Evolutionary conservation across 2,888 invertebrate species (phyloP), one percentile per base, ranked within the genome.

Genomic region (Plebejus argus): DNA sequence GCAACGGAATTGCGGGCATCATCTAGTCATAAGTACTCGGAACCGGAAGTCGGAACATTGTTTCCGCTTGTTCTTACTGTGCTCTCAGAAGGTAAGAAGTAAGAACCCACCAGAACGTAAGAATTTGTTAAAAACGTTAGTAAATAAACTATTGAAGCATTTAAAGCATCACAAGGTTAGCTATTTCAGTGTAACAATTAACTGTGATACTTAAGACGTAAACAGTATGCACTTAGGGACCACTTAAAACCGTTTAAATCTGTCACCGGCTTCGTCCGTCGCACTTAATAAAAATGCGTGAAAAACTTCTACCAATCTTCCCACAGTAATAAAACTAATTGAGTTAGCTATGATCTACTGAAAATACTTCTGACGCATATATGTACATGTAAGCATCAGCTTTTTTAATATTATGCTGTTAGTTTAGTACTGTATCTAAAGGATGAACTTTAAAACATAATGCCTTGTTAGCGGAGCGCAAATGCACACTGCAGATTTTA

Each of bases 281-380:
- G 74, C 74, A 74, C 74, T 74, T 74, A 53, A 74, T 74, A 74
- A 74, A 74, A 74, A 8, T 18, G 74, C 53, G 74, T 53, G 74
- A 53, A 72, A 72, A 15, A 28, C 74, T 28, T 72, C 45, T 20
- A 49, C 74, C 12, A 49, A 74, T 28, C 45, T 53, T 74, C 74
- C 74, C 74, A 74, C 74, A 74, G 49, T 45, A 49, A 74, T 74
- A 33, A 53, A 74, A 74, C 28, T 28, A 71, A 39, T 39, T 71
- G 39, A 35, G 28, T 66, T 66, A 66, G 28, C 66, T 66, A 66
- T 66, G 18, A 66, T 61, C 12, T 12, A 23, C 23, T 18, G 28
- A 33, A 33, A 66, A 18, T 66, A 66, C 18, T 66, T 33, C 15
- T 66, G 15, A 66, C 66, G 66, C 28, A 28, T 28, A 20, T 58